Evolutionary conservation across 2,888 invertebrate species (phyloP).

Genomic region (Myopa tessellatipennis): DNA sequence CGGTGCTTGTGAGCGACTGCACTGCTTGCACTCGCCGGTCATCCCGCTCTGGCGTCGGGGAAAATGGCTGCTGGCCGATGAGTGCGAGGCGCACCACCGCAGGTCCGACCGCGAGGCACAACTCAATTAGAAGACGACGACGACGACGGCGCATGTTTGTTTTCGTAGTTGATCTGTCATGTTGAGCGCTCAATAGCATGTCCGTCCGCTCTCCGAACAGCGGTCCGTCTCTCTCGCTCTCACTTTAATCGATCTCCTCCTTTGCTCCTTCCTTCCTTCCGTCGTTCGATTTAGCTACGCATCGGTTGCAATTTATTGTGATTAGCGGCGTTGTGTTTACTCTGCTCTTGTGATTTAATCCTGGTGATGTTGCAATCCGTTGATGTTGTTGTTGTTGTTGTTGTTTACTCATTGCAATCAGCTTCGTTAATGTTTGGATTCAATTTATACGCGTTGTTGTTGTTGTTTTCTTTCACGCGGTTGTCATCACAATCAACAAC

Average conservation of each 20-base stretch:
- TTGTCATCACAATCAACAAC: slow-evolving; percentile 6
- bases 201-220: slow-evolving; percentile 10
- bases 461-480: neutral
- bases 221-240: slow-evolving; percentile 43
- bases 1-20: slow-evolving; percentile 37
- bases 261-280: neutral
- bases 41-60: neutral
- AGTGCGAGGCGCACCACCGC: slow-evolving; percentile 12
- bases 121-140: slow-evolving; percentile 41
- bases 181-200: slow-evolving; percentile 2
- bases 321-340: slow-evolving; percentile 23
- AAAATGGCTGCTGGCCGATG: slow-evolving; percentile 55
- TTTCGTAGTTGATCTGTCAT: slow-evolving; percentile 57
- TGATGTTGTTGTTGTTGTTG: slow-evolving; percentile 19
- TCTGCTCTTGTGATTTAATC: slow-evolving; percentile 36
- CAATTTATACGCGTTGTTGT: neutral
- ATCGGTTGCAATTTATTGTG: neutral
- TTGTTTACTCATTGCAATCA: slow-evolving; percentile 20
- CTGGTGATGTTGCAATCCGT: slow-evolving; percentile 36
- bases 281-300: slow-evolving; percentile 17
- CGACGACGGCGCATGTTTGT: slow-evolving; percentile 47
- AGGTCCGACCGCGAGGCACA: slow-evolving; percentile 19
- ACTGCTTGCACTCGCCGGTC: slow-evolving; percentile 42
- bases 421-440: neutral
- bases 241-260: slow-evolving; percentile 17